Evolutionary conservation across 1,140 invertebrate species (phyloP).

Genomic region (Nylanderia fulva): DNA sequence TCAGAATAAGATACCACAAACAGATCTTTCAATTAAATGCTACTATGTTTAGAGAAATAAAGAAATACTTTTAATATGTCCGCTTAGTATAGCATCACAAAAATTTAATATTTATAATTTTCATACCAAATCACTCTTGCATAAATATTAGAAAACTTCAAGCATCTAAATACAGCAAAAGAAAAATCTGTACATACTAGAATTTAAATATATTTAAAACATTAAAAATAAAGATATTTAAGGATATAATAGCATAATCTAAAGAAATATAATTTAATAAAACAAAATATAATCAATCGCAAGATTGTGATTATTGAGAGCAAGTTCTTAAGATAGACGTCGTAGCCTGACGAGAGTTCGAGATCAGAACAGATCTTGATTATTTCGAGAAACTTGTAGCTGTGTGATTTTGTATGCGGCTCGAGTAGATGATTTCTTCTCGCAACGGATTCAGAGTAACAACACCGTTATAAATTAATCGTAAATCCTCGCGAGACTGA

Average conservation of each 20-base stretch:
- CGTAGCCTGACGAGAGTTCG: background rate
- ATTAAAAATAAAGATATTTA: background rate
- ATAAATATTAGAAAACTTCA: background rate
- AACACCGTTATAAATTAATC: slow-evolving; percentile 59
- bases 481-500: slow-evolving; percentile 21
- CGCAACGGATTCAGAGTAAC: slow-evolving; percentile 36
- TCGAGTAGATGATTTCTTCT: slow-evolving; percentile 22
- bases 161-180: background rate
- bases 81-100: too few species aligned
- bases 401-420: background rate
- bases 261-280: too few species aligned
- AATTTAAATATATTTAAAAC: background rate
- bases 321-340: background rate
- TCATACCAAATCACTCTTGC: background rate
- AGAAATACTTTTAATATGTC: background rate
- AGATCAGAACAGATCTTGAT: slow-evolving; percentile 33
- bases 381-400: slow-evolving; percentile 30
- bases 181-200: background rate
- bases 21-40: background rate
- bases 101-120: background rate
- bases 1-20: background rate
- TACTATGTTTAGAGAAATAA: too few species aligned
- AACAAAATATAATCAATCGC: too few species aligned
- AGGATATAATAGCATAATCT: background rate
- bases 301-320: too few species aligned